Evolutionary conservation across 2,113 vertebrate species (phyloP), one percentile per base, ranked within the genome.

Genomic region (Lepus timidus): DNA sequence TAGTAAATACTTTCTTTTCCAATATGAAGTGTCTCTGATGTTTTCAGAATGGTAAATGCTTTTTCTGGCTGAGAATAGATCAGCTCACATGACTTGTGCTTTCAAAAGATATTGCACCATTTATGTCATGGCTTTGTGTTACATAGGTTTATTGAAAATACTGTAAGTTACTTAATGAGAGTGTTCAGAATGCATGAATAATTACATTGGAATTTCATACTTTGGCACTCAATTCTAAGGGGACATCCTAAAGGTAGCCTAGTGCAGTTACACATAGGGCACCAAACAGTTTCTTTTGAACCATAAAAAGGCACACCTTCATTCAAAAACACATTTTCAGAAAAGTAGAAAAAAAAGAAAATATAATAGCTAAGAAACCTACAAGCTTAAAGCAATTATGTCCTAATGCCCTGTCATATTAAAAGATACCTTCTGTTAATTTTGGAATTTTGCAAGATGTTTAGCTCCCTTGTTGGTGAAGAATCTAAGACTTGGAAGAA

Each of bases 261-360:
- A 65, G 5, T 44, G 44, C 44, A 44, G 44, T 44, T 6, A 44
- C 6, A 44, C 44, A 6, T 44, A 44, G 44, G 44, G 44, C 17
- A 55, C 4, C 7, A 55, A 58, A 4, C 55, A 58, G 55, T 14
- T 16, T 58, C 55, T 58, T 58, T 58, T 58, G 55, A 78, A 33
- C n/a, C 65, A 29, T 36, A 9, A 68, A 82, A 62, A 52, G 51
- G 7, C 7, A 62, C 39, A 67, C 27, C 29, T 84, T 25, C 2
- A 22, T 31, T 88, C 51, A 44, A 81, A 91, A 84, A 84, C 36
- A 31, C 49, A 80, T 88, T 90, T 79, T 44, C 44, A 83, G 44
- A 67, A 73, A 73, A 83, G 11, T 27, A 17, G 29, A 65, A 83
- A 71, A 23, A 79, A 96, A 91, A 91, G 79, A 44, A 44, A 44